phyloP scores from a whole-genome alignment of 2,113 vertebrate species.

The Entomyzon cyanotis region DNA sequence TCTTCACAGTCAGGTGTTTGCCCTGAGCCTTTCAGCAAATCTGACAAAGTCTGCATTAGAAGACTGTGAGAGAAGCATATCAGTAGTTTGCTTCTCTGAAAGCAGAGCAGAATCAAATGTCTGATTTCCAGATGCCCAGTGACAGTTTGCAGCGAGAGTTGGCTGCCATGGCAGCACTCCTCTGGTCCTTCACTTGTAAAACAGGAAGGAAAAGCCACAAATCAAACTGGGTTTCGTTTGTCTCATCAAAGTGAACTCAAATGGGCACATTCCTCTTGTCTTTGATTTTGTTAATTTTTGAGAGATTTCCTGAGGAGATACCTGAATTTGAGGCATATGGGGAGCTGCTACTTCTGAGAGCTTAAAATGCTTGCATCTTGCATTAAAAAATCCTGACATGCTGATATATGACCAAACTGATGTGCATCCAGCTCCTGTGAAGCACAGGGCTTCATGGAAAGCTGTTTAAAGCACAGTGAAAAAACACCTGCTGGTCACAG shows the following conservation, averaged over 20 bases:
- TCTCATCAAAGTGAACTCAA: neutral
- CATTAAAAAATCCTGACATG: neutral
- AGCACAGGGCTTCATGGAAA: neutral
- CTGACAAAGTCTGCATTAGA: neutral
- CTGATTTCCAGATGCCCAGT: neutral
- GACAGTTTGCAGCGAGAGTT: neutral
- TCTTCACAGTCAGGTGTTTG: neutral
- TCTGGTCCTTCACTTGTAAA: neutral
- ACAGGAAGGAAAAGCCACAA: neutral
- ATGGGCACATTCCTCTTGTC: neutral
- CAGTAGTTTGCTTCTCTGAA: neutral
- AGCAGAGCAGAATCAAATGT: neutral
- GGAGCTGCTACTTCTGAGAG: neutral
- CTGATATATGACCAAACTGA: neutral
- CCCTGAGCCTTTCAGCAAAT: neutral
- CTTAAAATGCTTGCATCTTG: neutral
- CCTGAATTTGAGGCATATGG: neutral
- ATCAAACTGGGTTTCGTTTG: neutral
- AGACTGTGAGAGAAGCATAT: neutral
- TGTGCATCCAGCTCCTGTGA: neutral
- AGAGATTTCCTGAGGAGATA: neutral
- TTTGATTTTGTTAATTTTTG: conserved; percentile 4
- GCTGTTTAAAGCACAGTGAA: neutral
- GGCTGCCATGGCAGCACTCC: neutral
- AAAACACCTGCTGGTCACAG: conserved; percentile 28